Percentiles rank a stretch among this genome's conserved stretches.
Evolutionary conservation across 2,113 vertebrate genomes (phyloP).

Genomic region (Notothenia coriiceps): DNA sequence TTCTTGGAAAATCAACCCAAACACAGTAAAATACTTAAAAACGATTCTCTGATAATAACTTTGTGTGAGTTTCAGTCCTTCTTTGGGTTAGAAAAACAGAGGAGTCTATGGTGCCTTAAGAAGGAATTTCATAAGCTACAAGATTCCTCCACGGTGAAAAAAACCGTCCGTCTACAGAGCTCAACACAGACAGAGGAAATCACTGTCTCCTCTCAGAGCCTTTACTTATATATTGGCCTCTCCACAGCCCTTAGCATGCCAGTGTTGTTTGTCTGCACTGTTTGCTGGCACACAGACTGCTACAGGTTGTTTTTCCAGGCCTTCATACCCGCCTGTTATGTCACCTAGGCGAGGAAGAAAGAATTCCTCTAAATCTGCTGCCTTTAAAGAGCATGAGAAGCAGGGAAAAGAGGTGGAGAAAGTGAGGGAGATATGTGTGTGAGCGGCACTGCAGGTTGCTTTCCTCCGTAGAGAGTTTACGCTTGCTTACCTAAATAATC

Average conservation of each 20-base stretch:
- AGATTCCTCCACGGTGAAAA: no score
- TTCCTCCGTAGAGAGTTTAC: conserved; percentile 57
- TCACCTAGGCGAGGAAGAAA: conserved; percentile 53
- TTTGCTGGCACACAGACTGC: conserved; percentile 36
- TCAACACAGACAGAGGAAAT: conserved; percentile 27
- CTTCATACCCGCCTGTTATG: conserved; percentile 54
- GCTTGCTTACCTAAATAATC: conserved; percentile 70
- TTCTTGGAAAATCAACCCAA: no score
- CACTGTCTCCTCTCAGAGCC: conserved; percentile 9
- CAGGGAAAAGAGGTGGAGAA: not conserved
- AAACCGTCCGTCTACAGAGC: not conserved
- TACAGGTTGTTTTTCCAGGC: conserved; percentile 54
- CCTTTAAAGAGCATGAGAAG: conserved; percentile 38
- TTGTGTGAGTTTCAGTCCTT: not conserved
- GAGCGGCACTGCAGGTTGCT: conserved; percentile 57
- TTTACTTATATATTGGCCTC: not conserved
- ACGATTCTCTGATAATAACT: not conserved
- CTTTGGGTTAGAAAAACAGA: not conserved
- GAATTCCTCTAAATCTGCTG: conserved; percentile 58
- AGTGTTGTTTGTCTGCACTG: conserved; percentile 42
- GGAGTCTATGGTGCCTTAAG: no score
- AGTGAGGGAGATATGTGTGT: conserved; percentile 13
- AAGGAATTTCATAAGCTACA: conserved; percentile 3
- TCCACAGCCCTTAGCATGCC: not conserved
- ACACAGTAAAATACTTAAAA: not conserved